Base-by-base conservation (phyloP, 2,113 vertebrate genomes). In the Aptenodytes forsteri region DNA sequence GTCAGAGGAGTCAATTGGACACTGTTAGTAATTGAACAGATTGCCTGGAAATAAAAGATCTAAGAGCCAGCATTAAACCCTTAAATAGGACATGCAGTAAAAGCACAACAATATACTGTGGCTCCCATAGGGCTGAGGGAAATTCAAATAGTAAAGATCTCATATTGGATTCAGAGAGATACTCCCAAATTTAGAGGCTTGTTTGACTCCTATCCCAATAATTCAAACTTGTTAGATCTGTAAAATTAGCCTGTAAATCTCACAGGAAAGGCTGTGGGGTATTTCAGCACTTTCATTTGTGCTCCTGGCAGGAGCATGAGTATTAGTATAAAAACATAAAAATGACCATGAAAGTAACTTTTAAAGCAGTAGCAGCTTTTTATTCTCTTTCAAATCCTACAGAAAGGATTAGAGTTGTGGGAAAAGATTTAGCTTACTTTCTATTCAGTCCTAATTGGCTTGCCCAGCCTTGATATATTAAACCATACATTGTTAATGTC, bases 341-440 rank as follows among this genome's bases (percentile, higher is more conserved):
- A 96, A 96, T 96, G 62, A 94, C 91, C 95, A 93, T 91, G 95
- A 91, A 97, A 95, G 81, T 96, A 96, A 96, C 87, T 96, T 95
- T 96, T 95, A 94, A 93, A 96, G 91, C 83, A 92, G 91, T 50
- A 85, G 77, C 77, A 87, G 93, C 46, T 93, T 92, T 97, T 91
- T 94, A 92, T 96, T 96, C 91, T 85, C 75, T 91, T 95, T 94
- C 84, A 96, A 96, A 96, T 96, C 70, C 81, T 97, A 92, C 87
- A 85, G 89, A 96, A 97, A 96, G 95, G 89, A 97, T 97, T 96
- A 96, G 89, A 94, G 87, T 89, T 96, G 77, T 87, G 84, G 91
- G 84, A 96, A 93, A 97, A 97, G 93, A 94, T 96, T 97, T 93
- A 96, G 62, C 95, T 96, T 89, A 83, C 93, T 96, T 96, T 94